Evolutionary conservation across 2,797 vertebrate species (phyloP).

Genomic region (Alectoris magna): DNA sequence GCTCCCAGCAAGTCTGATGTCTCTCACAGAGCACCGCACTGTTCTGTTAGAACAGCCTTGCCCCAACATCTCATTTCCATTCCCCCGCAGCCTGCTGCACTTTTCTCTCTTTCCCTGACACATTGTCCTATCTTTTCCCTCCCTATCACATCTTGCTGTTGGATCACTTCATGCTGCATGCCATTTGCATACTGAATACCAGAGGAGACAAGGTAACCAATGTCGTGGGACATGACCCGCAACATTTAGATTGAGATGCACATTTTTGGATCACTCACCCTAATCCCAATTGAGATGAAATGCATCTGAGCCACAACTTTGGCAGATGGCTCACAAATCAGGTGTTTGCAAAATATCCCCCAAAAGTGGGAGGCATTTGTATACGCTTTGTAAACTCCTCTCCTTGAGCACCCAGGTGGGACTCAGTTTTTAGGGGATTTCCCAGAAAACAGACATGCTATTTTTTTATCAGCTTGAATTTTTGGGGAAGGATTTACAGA

Average conservation of each 20-base stretch:
- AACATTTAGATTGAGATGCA: slow-evolving; percentile 60
- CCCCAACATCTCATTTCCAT: neutral
- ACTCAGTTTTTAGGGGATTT: slow-evolving; percentile 23
- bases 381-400: slow-evolving; percentile 48
- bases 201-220: slow-evolving; percentile 60
- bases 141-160: slow-evolving; percentile 22
- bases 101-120: neutral
- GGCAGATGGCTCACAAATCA: slow-evolving; percentile 75
- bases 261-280: slow-evolving; percentile 73
- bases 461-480: neutral
- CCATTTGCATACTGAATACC: slow-evolving; percentile 72
- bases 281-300: slow-evolving; percentile 71
- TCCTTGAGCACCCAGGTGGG: neutral
- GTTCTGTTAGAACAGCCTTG: neutral
- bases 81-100: neutral
- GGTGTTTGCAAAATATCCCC: slow-evolving; percentile 49
- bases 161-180: slow-evolving; percentile 56
- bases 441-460: neutral
- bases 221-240: slow-evolving; percentile 67
- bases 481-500: neutral
- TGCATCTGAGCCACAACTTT: slow-evolving; percentile 64
- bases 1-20: neutral
- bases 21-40: neutral
- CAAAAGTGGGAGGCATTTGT: slow-evolving; percentile 38
- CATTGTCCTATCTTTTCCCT: slow-evolving; percentile 12